phyloP scores from a whole-genome alignment of 1,140 invertebrate species.

The Cydia splendana region DNA sequence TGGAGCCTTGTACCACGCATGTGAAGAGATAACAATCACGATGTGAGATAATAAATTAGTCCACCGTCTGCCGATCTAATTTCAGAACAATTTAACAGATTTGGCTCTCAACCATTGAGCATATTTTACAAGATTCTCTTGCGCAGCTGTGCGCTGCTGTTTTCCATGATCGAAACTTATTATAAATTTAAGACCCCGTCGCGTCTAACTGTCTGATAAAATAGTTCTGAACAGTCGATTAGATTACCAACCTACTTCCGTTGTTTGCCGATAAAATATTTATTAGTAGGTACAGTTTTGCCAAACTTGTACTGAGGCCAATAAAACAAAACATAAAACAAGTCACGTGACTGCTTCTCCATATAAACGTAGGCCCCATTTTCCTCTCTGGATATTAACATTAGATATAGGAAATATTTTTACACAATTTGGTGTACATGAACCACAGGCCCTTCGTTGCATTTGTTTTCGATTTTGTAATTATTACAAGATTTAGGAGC shows the following conservation, averaged over 20 bases:
- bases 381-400: too few species aligned
- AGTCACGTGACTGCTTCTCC: too few species aligned
- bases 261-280: not conserved
- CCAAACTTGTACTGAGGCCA: not conserved
- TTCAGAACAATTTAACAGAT: constrained; percentile 1
- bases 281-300: not conserved
- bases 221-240: not conserved
- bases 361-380: too few species aligned
- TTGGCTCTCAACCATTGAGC: not conserved
- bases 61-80: not conserved
- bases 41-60: not conserved
- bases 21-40: constrained; percentile 9
- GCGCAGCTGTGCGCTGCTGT: not conserved
- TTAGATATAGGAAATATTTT: too few species aligned
- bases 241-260: not conserved
- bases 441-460: too few species aligned
- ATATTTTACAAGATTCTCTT: constrained; percentile 6
- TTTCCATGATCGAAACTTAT: not conserved
- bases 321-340: too few species aligned
- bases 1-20: constrained; percentile 2
- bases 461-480: too few species aligned
- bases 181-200: not conserved
- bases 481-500: too few species aligned
- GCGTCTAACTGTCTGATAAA: not conserved
- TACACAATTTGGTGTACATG: too few species aligned